Conservation (phyloP, 2,888 invertebrate species). For the Ecliptopera silaceata region DNA sequence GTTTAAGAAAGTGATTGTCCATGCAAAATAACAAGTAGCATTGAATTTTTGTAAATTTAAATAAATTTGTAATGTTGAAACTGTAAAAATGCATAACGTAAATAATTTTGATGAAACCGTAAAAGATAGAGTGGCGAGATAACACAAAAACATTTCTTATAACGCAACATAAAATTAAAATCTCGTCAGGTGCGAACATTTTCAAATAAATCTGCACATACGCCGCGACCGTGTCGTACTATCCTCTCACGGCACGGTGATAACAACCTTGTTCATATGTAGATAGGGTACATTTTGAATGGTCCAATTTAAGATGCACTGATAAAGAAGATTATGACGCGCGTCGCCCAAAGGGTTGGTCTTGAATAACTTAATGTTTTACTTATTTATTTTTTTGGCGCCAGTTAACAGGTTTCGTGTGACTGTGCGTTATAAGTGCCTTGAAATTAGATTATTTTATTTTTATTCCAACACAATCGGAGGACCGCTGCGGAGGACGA, state of each 20-base stretch:
- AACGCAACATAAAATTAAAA: conserved; percentile 24
- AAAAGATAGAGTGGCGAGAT: conserved; percentile 27
- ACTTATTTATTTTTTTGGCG: conserved; percentile 57
- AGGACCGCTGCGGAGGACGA: conserved; percentile 40
- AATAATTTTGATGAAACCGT: conserved; percentile 5
- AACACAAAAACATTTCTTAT: conserved; percentile 14
- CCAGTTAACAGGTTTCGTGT: conserved; percentile 46
- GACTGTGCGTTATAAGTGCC: conserved; percentile 44
- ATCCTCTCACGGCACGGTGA: neutral
- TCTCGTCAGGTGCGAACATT: conserved; percentile 30
- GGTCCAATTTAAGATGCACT: conserved; percentile 35
- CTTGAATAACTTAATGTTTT: conserved; percentile 63
- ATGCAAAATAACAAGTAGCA: too few relatives aligned
- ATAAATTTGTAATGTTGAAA: neutral
- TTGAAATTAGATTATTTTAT: conserved; percentile 38
- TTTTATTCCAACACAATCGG: conserved; percentile 36
- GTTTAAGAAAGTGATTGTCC: too few relatives aligned
- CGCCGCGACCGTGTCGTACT: conserved; percentile 14
- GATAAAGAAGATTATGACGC: conserved; percentile 58
- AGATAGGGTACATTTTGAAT: conserved; percentile 32
- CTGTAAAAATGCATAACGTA: neutral
- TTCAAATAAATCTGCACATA: conserved; percentile 26
- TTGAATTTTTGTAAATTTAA: too few relatives aligned
- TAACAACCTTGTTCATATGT: conserved; percentile 18
- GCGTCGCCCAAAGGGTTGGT: conserved; percentile 50